Conservation (phyloP, 2,113 vertebrate species). For the Microcebus lehilahytsara region DNA sequence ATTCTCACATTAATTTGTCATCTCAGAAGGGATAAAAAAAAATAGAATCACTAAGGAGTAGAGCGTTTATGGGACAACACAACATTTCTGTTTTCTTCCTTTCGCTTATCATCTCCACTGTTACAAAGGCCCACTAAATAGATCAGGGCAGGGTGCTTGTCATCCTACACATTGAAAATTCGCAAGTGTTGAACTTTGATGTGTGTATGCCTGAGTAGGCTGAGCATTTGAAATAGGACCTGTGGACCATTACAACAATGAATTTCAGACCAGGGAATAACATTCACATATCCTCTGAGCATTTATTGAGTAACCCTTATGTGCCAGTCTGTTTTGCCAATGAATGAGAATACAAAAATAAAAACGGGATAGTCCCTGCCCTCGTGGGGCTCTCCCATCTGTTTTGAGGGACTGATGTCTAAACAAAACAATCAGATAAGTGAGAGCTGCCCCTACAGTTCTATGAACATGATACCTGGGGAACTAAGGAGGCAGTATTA, state of each 20-base stretch:
- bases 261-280: neutral
- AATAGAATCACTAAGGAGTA: neutral
- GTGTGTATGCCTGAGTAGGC: too few relatives aligned
- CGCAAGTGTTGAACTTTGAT: neutral
- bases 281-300: neutral
- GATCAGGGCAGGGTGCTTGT: neutral
- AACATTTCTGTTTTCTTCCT: neutral
- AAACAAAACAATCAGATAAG: neutral
- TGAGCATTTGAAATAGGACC: neutral
- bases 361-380: neutral
- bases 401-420: neutral
- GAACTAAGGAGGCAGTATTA: neutral
- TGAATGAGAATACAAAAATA: neutral
- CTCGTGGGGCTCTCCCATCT: neutral
- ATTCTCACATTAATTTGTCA: neutral
- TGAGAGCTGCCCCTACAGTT: neutral
- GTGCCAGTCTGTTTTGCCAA: neutral
- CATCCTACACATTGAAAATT: neutral
- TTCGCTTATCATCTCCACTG: neutral
- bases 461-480: neutral
- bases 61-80: neutral
- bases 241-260: neutral
- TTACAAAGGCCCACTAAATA: neutral
- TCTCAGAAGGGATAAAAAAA: neutral
- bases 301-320: neutral